Conservation (phyloP, 1,140 invertebrate species). For the Pseudomyrmex dendroicus region DNA sequence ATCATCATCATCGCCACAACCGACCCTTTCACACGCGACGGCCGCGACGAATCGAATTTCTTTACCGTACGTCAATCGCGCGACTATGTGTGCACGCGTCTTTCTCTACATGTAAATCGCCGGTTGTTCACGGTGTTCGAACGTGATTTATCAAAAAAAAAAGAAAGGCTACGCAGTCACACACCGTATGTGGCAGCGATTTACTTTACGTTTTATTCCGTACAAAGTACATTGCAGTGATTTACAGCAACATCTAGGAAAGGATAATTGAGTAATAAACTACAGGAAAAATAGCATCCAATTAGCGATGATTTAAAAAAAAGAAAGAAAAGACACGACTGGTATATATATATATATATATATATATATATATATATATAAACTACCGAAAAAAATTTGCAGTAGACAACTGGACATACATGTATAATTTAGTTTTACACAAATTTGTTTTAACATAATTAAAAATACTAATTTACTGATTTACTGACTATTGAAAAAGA, state of each 20-base stretch:
- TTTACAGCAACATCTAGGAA: constrained; percentile 39
- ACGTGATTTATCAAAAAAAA: constrained; percentile 63
- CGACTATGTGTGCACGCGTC: constrained; percentile 4
- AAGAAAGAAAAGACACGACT: too few species aligned
- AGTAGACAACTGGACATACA: not conserved
- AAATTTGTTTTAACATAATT: too few species aligned
- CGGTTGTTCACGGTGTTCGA: constrained; percentile 35
- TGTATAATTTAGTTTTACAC: too few species aligned
- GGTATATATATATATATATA: too few species aligned
- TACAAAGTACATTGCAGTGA: constrained; percentile 35
- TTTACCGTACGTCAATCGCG: constrained; percentile 32
- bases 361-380: too few species aligned
- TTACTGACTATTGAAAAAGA: too few species aligned
- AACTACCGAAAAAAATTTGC: not conserved
- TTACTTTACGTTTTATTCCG: constrained; percentile 13
- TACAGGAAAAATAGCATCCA: too few species aligned
- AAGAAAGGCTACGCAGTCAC: constrained; percentile 12
- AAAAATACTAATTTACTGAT: too few species aligned
- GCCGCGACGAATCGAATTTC: constrained; percentile 51
- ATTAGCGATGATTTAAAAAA: too few species aligned
- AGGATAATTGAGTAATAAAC: constrained; percentile 21
- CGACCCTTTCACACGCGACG: constrained; percentile 32
- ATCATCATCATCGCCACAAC: constrained; percentile 36
- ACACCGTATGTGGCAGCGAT: constrained; percentile 13
- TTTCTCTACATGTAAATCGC: constrained; percentile 8